Conservation (phyloP, 2,797 vertebrate species). For the Arrhamphus sclerolepis region DNA sequence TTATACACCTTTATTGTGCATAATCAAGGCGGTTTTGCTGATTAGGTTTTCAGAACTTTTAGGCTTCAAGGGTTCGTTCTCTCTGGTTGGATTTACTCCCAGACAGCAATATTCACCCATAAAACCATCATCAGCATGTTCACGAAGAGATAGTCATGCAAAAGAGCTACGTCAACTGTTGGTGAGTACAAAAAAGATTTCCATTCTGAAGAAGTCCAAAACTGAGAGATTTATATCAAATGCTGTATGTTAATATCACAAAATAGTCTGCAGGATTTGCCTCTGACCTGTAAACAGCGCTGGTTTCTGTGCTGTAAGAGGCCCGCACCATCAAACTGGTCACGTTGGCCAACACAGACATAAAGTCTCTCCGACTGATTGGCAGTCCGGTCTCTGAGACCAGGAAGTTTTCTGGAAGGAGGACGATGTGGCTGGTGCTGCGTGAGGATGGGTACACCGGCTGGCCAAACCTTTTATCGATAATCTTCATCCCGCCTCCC, state of each 20-base stretch:
- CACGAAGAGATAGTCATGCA: not conserved
- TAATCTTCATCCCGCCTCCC: slow-evolving; percentile 68
- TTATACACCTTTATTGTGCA: not conserved
- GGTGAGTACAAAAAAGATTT: not conserved
- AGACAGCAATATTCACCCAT: not conserved
- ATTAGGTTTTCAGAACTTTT: slow-evolving; percentile 13
- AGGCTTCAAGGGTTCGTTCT: slow-evolving; percentile 5
- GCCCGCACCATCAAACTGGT: slow-evolving; percentile 70
- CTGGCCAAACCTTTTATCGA: slow-evolving; percentile 55
- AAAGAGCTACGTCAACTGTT: not conserved
- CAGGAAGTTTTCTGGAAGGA: slow-evolving; percentile 72
- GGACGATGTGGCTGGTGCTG: slow-evolving; percentile 54
- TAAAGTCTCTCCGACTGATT: slow-evolving; percentile 68
- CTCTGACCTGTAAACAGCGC: slow-evolving; percentile 71
- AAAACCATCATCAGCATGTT: slow-evolving; percentile 2
- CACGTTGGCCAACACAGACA: slow-evolving; percentile 65
- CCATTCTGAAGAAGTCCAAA: not conserved
- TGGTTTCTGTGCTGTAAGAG: slow-evolving; percentile 72
- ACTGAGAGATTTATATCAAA: not conserved
- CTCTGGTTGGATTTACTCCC: slow-evolving; percentile 4
- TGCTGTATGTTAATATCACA: not conserved
- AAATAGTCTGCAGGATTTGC: not conserved
- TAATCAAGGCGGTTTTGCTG: slow-evolving; percentile 14
- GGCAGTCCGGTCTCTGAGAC: slow-evolving; percentile 36
- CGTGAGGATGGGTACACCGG: slow-evolving; percentile 68